A percentile compares a stretch with the other conserved stretches of the same genome.
These are phyloP conservation scores for Pharmacophagus antenor DNA, from an alignment of 2,888 invertebrate species.

Conservation along the genomic window DNA sequence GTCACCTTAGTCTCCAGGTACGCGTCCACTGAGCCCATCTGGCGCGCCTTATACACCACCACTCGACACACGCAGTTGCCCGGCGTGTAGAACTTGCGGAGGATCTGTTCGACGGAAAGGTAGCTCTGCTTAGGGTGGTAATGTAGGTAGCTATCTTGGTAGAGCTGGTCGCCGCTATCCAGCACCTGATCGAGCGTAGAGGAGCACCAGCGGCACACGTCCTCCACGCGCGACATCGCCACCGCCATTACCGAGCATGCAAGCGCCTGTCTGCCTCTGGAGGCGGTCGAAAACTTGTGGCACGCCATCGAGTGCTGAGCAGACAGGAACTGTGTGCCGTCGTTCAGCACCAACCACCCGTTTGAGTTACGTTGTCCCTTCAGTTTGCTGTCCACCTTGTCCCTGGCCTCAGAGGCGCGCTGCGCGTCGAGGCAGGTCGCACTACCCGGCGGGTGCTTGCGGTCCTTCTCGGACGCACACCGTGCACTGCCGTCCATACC, in stretches of 20 bases:
- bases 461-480: conserved; percentile 51
- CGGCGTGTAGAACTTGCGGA: conserved; percentile 79
- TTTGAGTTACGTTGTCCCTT: conserved; percentile 64
- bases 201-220: conserved; percentile 77
- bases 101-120: conserved; percentile 61
- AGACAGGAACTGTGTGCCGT: conserved; percentile 69
- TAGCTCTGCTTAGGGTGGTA: conserved; percentile 58
- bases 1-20: conserved; percentile 61
- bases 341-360: conserved; percentile 66
- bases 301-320: conserved; percentile 70
- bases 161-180: conserved; percentile 80
- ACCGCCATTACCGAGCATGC: conserved; percentile 76
- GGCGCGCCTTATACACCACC: conserved; percentile 60
- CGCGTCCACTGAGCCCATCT: conserved; percentile 49
- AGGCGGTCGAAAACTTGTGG: conserved; percentile 61
- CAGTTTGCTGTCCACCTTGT: conserved; percentile 50
- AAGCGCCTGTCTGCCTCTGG: conserved; percentile 72
- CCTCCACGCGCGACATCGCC: conserved; percentile 77
- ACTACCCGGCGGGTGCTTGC: conserved; percentile 66
- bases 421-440: conserved; percentile 64
- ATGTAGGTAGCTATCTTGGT: conserved; percentile 81
- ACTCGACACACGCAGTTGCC: conserved; percentile 76
- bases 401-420: conserved; percentile 51
- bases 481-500: conserved; percentile 56
- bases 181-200: conserved; percentile 78